phyloP scores from a whole-genome alignment of 2,888 invertebrate species.

The Argynnis bischoffii region DNA sequence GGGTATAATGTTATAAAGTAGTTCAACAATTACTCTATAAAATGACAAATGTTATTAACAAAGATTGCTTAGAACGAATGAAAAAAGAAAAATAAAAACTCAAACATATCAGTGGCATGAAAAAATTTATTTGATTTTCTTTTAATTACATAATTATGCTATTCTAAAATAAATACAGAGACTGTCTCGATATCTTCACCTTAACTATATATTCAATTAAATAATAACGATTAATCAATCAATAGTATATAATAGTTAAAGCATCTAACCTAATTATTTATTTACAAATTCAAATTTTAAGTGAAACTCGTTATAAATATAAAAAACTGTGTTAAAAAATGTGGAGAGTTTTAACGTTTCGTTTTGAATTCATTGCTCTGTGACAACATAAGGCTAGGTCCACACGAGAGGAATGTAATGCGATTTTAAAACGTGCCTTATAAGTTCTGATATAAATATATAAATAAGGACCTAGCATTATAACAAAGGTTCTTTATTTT shows the following conservation, averaged over 20 bases:
- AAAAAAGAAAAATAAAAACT: constrained; percentile 34
- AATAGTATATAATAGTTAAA: constrained; percentile 63
- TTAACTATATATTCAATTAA: constrained; percentile 74
- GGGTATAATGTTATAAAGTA: too few species aligned
- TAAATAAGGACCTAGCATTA: background rate
- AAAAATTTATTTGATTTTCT: constrained; percentile 79
- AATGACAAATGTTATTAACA: too few species aligned
- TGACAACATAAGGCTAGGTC: constrained; percentile 15
- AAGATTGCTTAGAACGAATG: too few species aligned
- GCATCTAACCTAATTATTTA: constrained; percentile 72
- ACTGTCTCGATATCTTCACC: constrained; percentile 70
- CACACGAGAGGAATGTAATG: constrained; percentile 1
- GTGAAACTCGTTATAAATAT: constrained; percentile 43
- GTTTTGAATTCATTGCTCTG: constrained; percentile 8
- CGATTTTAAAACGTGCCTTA: constrained; percentile 5
- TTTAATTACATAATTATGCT: constrained; percentile 77
- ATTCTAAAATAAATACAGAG: constrained; percentile 82
- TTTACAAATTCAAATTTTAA: constrained; percentile 70
- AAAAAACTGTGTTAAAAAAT: constrained; percentile 33
- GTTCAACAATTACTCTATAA: too few species aligned
- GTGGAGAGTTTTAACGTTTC: constrained; percentile 20
- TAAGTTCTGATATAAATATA: background rate
- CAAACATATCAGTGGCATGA: constrained; percentile 71
- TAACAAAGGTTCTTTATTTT: background rate
- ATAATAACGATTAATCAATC: constrained; percentile 67